Evolutionary conservation across 2,888 invertebrate species (phyloP).

Genomic region (Conistra vaccinii): DNA sequence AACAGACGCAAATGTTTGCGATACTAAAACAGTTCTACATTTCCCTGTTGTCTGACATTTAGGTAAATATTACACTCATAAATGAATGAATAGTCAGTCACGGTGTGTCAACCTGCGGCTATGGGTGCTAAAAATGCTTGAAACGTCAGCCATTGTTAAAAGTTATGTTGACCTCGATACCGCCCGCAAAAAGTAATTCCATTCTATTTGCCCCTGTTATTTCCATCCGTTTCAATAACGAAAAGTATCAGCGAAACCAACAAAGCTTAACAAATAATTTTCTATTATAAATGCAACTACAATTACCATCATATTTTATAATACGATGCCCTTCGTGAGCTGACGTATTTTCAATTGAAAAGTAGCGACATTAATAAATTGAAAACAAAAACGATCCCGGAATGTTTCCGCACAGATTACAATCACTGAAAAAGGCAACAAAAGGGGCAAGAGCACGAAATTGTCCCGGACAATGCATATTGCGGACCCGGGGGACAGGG

Average conservation of each 20-base stretch:
- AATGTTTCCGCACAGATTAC: constrained; percentile 66
- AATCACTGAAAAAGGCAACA: constrained; percentile 78
- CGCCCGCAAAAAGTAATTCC: constrained; percentile 50
- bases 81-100: constrained; percentile 58
- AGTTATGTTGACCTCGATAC: constrained; percentile 56
- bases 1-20: constrained; percentile 16
- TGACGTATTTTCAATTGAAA: constrained; percentile 44
- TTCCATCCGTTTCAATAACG: constrained; percentile 42
- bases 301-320: constrained; percentile 22
- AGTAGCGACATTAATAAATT: constrained; percentile 58
- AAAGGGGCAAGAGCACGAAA: constrained; percentile 76
- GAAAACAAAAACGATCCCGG: constrained; percentile 54
- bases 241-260: constrained; percentile 30
- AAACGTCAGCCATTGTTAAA: constrained; percentile 56
- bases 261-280: constrained; percentile 18
- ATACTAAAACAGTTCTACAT: constrained; percentile 29
- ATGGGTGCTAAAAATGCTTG: constrained; percentile 50
- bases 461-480: constrained; percentile 83
- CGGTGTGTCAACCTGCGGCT: constrained; percentile 60
- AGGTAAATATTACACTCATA: constrained; percentile 50
- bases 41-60: constrained; percentile 57
- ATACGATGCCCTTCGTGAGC: constrained; percentile 25
- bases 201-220: constrained; percentile 58
- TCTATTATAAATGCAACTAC: constrained; percentile 16
- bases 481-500: constrained; percentile 70